Base-by-base conservation (phyloP, 23 tunicate genomes). In the Ciona savignyi region DNA sequence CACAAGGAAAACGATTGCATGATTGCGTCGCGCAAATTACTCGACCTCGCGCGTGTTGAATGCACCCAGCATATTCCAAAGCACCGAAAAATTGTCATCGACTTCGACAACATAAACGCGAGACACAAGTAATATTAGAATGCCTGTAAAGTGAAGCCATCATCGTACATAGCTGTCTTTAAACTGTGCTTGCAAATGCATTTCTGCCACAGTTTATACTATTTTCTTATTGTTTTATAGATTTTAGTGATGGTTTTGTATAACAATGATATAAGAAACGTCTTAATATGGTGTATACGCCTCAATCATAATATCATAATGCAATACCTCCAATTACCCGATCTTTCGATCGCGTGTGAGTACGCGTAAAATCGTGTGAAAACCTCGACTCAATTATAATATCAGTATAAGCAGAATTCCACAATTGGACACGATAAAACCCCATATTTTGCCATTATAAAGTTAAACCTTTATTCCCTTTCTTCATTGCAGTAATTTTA, bases 11-110 rank as follows among this genome's bases (percentile, higher is more conserved):
- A 85, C 35, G 70, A 61, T 21, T 0, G 70, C 15, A 76, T 72
- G 84, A 80, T 71, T 23, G 97, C 97, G 1, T 84, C 91, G 0
- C 70, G 80, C 61, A 80, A 23, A 67, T 30, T 91, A 66, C 67
- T 91, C 22, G 83, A 80, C 51, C 77, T 84, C 30, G 97, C 97
- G 2, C 70, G 80, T 3, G 76, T 91, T 2, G 62, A 33, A 51
- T 80, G 25, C 34, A 49, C 33, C 15, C 86, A 91, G 62, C 83
- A 79, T 71, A 64, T 73, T 30, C 92, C 97, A 26, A 80, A 91
- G 62, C 65, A 80, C n/a, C 33, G 32, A 19, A 56, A 80, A 85
- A 74, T 91, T 27, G 73, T 29, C 28, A 85, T 91, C 33, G 86
- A 91, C 34, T 91, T 91, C 78, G 84, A 73, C n/a, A 31, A 26